Conservation (phyloP, 2,888 invertebrate genomes). For the Stramonita haemastoma region DNA sequence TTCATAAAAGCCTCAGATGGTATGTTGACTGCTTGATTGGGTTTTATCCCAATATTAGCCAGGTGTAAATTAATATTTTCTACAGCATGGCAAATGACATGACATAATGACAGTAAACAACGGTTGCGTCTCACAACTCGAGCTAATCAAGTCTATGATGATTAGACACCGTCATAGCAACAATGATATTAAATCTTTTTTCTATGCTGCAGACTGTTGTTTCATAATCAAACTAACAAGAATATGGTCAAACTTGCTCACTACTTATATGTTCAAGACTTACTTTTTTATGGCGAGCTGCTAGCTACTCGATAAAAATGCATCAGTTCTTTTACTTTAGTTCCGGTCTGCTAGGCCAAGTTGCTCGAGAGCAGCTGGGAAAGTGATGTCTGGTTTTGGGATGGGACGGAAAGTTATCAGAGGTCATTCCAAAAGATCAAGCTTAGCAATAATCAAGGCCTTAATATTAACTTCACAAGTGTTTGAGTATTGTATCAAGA, state of each 20-base stretch:
- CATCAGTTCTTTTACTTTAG: conserved; percentile 34
- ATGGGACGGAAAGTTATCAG: conserved; percentile 44
- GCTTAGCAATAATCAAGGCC: background rate
- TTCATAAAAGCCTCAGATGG: too few relatives aligned
- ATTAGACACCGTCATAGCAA: too few relatives aligned
- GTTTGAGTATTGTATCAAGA: background rate
- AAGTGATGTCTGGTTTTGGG: conserved; percentile 38
- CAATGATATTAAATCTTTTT: too few relatives aligned
- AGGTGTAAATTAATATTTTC: too few relatives aligned
- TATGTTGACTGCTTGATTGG: too few relatives aligned
- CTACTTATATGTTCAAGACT: background rate
- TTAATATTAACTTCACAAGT: background rate
- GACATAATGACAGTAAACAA: too few relatives aligned
- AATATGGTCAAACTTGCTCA: background rate
- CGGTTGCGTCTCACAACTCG: too few relatives aligned
- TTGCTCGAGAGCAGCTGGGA: conserved; percentile 35
- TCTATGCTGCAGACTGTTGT: too few relatives aligned
- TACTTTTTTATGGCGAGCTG: background rate
- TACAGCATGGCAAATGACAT: too few relatives aligned
- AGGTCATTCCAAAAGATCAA: conserved; percentile 39
- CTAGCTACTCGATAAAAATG: conserved; percentile 1
- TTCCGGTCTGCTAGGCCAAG: conserved; percentile 42
- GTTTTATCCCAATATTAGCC: too few relatives aligned
- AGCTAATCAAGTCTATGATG: too few relatives aligned
- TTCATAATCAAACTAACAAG: background rate